Base-by-base conservation (phyloP, 1,140 invertebrate genomes). In the Polypedilum pembai region DNA sequence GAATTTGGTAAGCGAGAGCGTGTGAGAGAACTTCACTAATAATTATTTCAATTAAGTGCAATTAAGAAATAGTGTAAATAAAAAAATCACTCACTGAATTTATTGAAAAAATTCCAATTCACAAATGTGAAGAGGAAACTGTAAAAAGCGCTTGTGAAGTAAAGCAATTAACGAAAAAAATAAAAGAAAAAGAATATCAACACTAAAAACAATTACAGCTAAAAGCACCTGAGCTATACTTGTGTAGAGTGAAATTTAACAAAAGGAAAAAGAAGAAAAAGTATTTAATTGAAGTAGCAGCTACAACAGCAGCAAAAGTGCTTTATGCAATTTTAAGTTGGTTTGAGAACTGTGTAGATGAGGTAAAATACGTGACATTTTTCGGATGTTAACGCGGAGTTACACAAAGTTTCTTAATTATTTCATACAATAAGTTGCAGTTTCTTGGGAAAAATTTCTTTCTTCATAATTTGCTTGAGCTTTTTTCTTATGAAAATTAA, bases 321-420 rank as follows among this genome's bases (percentile, higher is more conserved):
- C 8, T 45, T 45, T 45, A 15, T 45, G 41, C 41, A 56, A 15
- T 56, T 56, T 56, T 56, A 15, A 56, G n/a, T 12, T 56, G 4
- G 8, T 45, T 12, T 56, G 45, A 56, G 10, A 56, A 56, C n/a
- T 56, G 45, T n/a, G 15, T 56, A 3, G 12, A 12, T 56, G 45
- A 56, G 45, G 45, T 56, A n/a, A 56, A 56, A 56, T 56, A 56
- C 45, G 45, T 56, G 45, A 56, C 45, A 56, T 56, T 56, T 56
- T 56, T 56, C 10, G 45, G 45, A 56, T 56, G n/a, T 56, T 56
- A n/a, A 4, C n/a, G 45, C 4, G 45, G 12, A n/a, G 15, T 33
- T 56, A 56, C 45, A 56, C 12, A 56, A 56, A 8, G 4, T 15
- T 56, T 56, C 45, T 56, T 56, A 56, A 56, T 56, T 56, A 56